Percentiles rank a stretch among this genome's conserved stretches.
phyloP scores from a whole-genome alignment of 2,113 vertebrate species.

The Ammospiza nelsoni region DNA sequence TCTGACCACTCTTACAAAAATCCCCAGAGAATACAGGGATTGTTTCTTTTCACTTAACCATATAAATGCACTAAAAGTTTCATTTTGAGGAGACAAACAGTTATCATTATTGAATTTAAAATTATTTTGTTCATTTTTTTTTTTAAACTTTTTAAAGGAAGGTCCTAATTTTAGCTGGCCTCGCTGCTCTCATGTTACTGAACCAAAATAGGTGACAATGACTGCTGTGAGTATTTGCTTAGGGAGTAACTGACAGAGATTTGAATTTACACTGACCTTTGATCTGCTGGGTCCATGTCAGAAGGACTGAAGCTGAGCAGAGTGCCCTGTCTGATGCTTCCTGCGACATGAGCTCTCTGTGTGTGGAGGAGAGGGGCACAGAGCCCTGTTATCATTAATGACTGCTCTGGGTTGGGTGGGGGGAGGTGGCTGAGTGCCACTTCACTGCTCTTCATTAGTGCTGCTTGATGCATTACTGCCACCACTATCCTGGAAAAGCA shows the following conservation, averaged over 20 bases:
- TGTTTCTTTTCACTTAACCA: background rate
- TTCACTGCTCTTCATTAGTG: background rate
- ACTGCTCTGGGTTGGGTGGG: background rate
- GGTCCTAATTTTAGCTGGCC: background rate
- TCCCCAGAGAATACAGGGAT: background rate
- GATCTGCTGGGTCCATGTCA: background rate
- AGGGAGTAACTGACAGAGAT: background rate
- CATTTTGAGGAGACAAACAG: background rate
- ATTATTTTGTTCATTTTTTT: background rate
- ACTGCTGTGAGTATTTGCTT: background rate
- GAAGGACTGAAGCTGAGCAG: background rate
- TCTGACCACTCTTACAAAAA: background rate
- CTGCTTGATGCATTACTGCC: background rate
- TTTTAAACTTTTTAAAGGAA: background rate
- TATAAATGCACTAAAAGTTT: background rate
- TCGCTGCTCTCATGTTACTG: background rate
- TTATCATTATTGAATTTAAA: background rate
- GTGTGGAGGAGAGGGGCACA: background rate
- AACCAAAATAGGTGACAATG: background rate
- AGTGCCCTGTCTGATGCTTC: background rate
- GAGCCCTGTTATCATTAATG: background rate
- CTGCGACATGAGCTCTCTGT: fast-evolving
- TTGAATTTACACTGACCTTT: background rate
- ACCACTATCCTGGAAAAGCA: background rate
- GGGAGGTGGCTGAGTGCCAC: background rate